Percentiles rank a stretch among this genome's conserved stretches.
Evolutionary conservation across 2,888 invertebrate genomes (phyloP).

Genomic region (Oxystoma pomonae): DNA sequence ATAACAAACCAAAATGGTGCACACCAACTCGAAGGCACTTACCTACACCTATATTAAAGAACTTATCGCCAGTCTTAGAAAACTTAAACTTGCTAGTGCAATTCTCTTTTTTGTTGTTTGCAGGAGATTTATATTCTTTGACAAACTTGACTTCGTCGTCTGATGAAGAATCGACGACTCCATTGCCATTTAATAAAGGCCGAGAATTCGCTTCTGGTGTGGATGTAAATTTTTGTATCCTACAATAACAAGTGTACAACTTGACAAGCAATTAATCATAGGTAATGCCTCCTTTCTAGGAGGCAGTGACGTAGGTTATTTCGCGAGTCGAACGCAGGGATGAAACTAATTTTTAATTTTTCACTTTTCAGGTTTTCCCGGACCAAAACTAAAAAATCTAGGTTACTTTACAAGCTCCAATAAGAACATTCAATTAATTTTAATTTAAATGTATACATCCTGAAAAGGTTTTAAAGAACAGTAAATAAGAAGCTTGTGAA

Average conservation of each 20-base stretch:
- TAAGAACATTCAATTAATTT: too few relatives aligned
- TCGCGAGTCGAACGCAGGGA: too few relatives aligned
- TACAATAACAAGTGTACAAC: not conserved
- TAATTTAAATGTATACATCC: too few relatives aligned
- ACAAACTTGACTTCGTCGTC: slow-evolving; percentile 38
- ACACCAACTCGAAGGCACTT: not conserved
- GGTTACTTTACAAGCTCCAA: too few relatives aligned
- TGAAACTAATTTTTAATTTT: too few relatives aligned
- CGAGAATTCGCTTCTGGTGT: not conserved
- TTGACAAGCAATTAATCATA: not conserved
- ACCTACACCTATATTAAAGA: slow-evolving; percentile 19
- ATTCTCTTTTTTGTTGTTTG: slow-evolving; percentile 30
- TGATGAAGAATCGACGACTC: slow-evolving; percentile 16
- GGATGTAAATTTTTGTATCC: not conserved
- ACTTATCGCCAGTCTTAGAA: slow-evolving; percentile 12
- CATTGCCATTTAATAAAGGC: slow-evolving; percentile 16
- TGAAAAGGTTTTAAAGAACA: too few relatives aligned
- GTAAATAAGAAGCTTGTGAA: too few relatives aligned
- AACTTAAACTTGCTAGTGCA: slow-evolving; percentile 29
- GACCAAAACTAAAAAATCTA: too few relatives aligned
- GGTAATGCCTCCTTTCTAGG: too few relatives aligned
- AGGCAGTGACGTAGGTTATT: too few relatives aligned
- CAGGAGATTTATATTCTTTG: slow-evolving; percentile 31
- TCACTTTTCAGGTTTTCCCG: too few relatives aligned
- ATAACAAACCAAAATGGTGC: not conserved